These are phyloP conservation scores for Mohoua ochrocephala DNA, from an alignment of 2,113 vertebrate genomes.

Conservation along the genomic window DNA sequence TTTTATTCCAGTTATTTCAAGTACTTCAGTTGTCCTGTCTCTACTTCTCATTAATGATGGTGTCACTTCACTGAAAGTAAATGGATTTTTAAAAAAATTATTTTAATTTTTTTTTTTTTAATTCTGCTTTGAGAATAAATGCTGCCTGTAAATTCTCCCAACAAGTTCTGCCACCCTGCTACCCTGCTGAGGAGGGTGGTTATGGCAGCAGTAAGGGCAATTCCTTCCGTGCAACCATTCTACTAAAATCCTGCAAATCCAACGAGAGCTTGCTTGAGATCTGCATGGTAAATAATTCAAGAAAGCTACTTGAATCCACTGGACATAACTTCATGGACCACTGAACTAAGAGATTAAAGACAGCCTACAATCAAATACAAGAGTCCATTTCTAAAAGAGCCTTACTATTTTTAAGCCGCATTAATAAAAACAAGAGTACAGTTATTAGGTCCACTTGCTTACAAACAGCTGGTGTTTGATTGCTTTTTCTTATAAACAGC, in stretches of 20 bases:
- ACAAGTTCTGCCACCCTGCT: not conserved
- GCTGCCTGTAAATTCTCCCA: not conserved
- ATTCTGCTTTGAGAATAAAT: not conserved
- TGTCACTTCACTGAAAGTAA: not conserved
- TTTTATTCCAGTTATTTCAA: not conserved
- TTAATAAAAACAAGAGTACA: not conserved
- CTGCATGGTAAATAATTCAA: not conserved
- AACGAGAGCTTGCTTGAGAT: not conserved
- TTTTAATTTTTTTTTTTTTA: not conserved
- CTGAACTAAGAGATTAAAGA: not conserved
- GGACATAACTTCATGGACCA: not conserved
- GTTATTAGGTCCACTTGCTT: not conserved
- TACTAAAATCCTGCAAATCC: not conserved
- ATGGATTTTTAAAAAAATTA: not conserved
- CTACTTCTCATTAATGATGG: not conserved
- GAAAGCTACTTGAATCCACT: not conserved
- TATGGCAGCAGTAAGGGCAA: not conserved
- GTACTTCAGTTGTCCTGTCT: not conserved
- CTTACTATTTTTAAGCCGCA: not conserved
- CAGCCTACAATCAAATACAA: not conserved
- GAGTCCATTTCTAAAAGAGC: not conserved
- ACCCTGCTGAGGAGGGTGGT: not conserved
- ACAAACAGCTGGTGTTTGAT: not conserved
- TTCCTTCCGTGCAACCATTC: not conserved
- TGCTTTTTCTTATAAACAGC: not conserved